Base-by-base conservation (phyloP, 2,888 invertebrate species). In the Lithosia quadra region DNA sequence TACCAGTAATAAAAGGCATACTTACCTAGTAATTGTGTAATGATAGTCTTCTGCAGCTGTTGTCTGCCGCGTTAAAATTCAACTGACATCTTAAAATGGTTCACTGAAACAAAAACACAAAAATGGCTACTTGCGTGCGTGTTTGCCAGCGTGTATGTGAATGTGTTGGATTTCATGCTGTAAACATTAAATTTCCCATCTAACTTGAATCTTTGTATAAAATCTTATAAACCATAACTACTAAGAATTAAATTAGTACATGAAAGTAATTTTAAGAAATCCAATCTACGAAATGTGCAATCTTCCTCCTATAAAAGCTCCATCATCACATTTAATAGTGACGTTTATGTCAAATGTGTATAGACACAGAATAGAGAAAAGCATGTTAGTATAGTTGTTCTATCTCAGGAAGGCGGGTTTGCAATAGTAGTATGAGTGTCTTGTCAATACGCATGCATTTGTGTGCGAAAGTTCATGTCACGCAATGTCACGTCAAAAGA, bases 301-400 rank as follows among this genome's bases (percentile, higher is more conserved):
- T 49, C n/a, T 49, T 49, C 49, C 8, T 49, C 9, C n/a, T n/a
- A 49, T 49, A 49, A 49, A 60, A 60, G 34, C 22, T 56, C 8
- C 56, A 56, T 60, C 22, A 39, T 24, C 5, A 60, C 22, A 18
- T 24, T 60, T 60, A 49, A 39, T 24, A 39, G 60, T 24, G 60
- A 39, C 39, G 24, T 60, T 60, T 24, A 60, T 60, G 60, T 60
- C 60, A 60, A 22, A n/a, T n/a, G 49, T n/a, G 8, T 49, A 49
- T n/a, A n/a, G n/a, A 49, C 49, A n/a, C n/a, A 49, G 18, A 39
- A 39, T 3, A 39, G 39, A 39, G 43, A 43, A 43, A 10, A 34
- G 18, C 7, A 49, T 9, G 1, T 49, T 33, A 49, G 62, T 33
- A n/a, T n/a, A n/a, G n/a, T n/a, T n/a, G n/a, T n/a, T n/a, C n/a